Evolutionary conservation across 1,140 invertebrate species (phyloP), one percentile per base, ranked within the genome.

Genomic region (Drosophila quadrilineata): DNA sequence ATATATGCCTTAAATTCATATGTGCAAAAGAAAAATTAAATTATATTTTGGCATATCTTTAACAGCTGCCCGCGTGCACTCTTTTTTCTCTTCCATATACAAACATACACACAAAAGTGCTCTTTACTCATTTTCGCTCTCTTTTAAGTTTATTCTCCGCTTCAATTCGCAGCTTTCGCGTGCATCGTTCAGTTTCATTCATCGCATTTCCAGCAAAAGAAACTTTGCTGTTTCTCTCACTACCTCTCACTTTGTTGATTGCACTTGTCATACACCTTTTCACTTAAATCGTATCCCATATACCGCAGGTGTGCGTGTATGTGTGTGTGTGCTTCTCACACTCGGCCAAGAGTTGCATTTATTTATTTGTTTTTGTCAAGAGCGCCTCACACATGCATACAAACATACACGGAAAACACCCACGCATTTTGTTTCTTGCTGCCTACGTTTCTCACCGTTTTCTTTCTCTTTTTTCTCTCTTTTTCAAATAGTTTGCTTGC

Each of bases 401-500:
- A 16, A 16, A 16, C 28, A 29, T 19, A 9, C 17, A 22, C 19
- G 24, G 9, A 29, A 22, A 6, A 29, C 24, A 21, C 49, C 28
- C 29, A 62, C 58, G 21, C 58, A 54, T 53, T 67, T 72, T 35
- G 19, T 60, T 49, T 67, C 33, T 31, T 64, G 52, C 48, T 40
- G 49, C 38, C 56, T 71, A 43, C 45, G 45, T 65, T 58, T 65
- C 54, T 65, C 62, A 65, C 45, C 36, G 10, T 58, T 33, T 70
- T 60, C 31, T 66, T 66, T 73, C 54, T 70, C 45, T 64, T 69
- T 57, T 53, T 58, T 75, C 57, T 71, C 58, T 68, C 54, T 68
- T 54, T 74, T 72, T 63, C 59, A 59, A 73, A 70, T 66, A 79
- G 71, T 75, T 72, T 74, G 79, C 79, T 75, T 86, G 80, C 68